Evolutionary conservation across 2,113 vertebrate genomes (phyloP), one percentile per base, ranked within the genome.

Genomic region (Epinephelus fuscoguttatus): DNA sequence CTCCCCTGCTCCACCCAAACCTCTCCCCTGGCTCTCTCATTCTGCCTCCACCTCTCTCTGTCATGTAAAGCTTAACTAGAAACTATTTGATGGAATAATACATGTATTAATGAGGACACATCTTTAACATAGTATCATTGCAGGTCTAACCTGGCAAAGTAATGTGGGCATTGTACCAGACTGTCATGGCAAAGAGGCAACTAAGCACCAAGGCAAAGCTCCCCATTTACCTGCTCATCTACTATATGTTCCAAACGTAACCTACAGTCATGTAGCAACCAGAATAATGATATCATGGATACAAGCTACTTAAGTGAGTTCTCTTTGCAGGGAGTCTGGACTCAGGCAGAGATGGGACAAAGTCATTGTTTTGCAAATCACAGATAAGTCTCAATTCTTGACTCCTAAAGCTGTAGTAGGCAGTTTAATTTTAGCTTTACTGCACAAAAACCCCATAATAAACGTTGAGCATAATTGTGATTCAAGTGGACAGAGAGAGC

Each of bases 1-100:
- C 17, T 10, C 55, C 23, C 23, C 42, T 42, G 71, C 80, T 75
- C 71, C 56, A 53, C 45, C 55, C 61, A 40, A 55, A 69, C 53
- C 75, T 62, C 56, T 42, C 21, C 75, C 14, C 12, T 17, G 56
- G 21, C 45, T 67, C 30, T 68, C 40, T 60, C 52, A 13, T 23
- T 57, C 76, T 45, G 42, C 9, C 42, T 45, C 11, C 42, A 11
- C 42, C 42, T 45, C 42, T 12, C 42, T 45, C 42, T 45, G 42
- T 3, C 42, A 45, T 45, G 42, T 12, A 45, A 45, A 45, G 9
- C 42, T 45, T 45, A 9, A 42, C 1, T 42, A 45, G 0, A 45
- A 45, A 45, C 42, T 42, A 42, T 42, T 1, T 45, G 42, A 45
- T 19, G 40, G 62, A 50, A 9, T 2, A 66, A 15, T 19, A 10